Evolutionary conservation across 1,140 invertebrate species (phyloP).

Genomic region (Neodiprion pinetum): DNA sequence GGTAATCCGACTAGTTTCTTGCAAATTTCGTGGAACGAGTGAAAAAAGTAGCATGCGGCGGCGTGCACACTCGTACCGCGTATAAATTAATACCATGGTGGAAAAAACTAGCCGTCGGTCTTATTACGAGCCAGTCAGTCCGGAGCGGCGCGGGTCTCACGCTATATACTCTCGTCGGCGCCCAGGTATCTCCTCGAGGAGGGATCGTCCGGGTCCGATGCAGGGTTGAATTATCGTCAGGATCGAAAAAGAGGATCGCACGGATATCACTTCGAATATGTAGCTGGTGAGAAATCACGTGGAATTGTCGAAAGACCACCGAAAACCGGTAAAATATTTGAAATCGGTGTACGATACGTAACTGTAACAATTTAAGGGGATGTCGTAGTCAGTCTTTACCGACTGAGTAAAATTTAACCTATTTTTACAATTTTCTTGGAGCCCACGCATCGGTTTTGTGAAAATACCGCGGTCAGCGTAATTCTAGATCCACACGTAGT

Average conservation of each 20-base stretch:
- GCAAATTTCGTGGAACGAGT: constrained; percentile 62
- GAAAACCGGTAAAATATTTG: no score
- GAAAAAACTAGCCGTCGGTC: constrained; percentile 62
- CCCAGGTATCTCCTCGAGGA: constrained; percentile 8
- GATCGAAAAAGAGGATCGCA: background rate
- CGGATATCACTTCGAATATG: constrained; percentile 35
- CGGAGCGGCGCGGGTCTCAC: constrained; percentile 51
- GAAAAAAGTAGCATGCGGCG: constrained; percentile 50
- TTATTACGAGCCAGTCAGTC: constrained; percentile 53
- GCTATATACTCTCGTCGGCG: constrained; percentile 41
- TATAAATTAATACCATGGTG: constrained; percentile 60
- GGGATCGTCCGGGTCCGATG: constrained; percentile 9
- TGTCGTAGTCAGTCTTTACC: no score
- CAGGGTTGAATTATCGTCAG: background rate
- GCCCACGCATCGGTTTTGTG: no score
- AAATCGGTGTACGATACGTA: no score
- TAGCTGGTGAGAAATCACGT: constrained; percentile 49
- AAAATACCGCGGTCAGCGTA: no score
- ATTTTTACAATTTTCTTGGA: no score
- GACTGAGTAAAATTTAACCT: no score
- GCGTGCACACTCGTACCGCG: constrained; percentile 60
- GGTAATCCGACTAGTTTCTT: constrained; percentile 62
- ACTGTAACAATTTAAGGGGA: no score
- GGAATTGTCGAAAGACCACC: constrained; percentile 35
- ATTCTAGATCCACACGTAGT: no score